A percentile compares a stretch with the other conserved stretches of the same genome.
Conservation (phyloP, 2,797 vertebrate genomes). For the Sylvilagus floridanus region DNA sequence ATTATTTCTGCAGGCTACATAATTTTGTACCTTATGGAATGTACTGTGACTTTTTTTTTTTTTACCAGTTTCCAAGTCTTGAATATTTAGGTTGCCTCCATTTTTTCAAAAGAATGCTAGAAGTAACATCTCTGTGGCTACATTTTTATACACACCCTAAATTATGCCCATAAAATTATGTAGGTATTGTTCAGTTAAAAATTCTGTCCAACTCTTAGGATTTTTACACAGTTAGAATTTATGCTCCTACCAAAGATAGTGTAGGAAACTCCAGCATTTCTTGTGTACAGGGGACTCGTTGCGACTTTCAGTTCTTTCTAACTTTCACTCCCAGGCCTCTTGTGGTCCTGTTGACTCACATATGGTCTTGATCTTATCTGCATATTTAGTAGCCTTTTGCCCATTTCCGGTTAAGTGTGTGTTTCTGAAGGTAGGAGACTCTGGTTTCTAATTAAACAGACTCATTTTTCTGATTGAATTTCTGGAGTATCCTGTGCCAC, state of each 20-base stretch:
- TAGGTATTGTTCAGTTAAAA: conserved; percentile 2
- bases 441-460: conserved; percentile 71
- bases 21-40: neutral
- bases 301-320: conserved; percentile 50
- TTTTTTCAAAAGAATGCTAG: conserved; percentile 33
- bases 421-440: conserved; percentile 58
- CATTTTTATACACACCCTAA: neutral
- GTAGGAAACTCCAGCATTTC: conserved; percentile 45
- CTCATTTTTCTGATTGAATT: conserved; percentile 72
- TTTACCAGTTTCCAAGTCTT: neutral
- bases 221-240: neutral
- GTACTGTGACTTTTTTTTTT: neutral
- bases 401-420: conserved; percentile 55
- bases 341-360: conserved; percentile 62
- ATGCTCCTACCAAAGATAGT: neutral
- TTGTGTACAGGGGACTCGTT: neutral
- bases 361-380: conserved; percentile 64
- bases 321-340: neutral
- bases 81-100: neutral
- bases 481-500: conserved; percentile 48
- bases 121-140: conserved; percentile 31
- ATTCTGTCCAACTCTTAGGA: conserved; percentile 17
- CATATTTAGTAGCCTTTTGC: conserved; percentile 43
- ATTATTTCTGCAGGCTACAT: neutral
- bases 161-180: conserved; percentile 54